A percentile compares a stretch with the other conserved stretches of the same genome.
Evolutionary conservation across 2,113 vertebrate genomes (phyloP).

Genomic region (Castor canadensis): DNA sequence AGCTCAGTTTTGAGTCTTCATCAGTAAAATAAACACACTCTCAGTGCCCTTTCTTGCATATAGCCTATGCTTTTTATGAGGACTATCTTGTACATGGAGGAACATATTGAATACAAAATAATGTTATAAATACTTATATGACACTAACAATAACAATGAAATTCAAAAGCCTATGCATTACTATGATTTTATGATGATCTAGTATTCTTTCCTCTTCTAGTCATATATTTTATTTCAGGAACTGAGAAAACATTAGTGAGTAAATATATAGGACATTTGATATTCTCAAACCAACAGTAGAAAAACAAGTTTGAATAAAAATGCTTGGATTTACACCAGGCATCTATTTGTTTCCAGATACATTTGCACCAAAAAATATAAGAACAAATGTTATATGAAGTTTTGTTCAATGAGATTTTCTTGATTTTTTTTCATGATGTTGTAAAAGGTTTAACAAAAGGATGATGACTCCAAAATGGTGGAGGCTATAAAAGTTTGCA

Average conservation of each 20-base stretch:
- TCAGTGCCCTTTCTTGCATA: not conserved
- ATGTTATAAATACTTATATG: not conserved
- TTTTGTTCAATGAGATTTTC: not conserved
- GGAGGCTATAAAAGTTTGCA: conserved; percentile 54
- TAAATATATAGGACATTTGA: not conserved
- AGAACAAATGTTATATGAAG: not conserved
- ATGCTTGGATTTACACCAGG: not conserved
- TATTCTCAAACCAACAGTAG: not conserved
- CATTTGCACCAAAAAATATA: not conserved
- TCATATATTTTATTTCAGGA: not conserved
- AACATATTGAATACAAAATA: not conserved
- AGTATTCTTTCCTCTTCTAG: not conserved
- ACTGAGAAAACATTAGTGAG: not conserved
- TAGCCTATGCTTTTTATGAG: not conserved
- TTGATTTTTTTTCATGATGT: not conserved
- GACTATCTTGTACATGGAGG: not conserved
- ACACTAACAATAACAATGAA: not conserved
- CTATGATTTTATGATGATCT: not conserved
- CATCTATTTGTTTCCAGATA: not conserved
- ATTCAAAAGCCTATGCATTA: not conserved
- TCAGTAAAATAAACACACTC: not conserved
- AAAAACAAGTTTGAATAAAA: not conserved
- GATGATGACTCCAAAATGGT: conserved; percentile 8
- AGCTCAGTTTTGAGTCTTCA: not conserved
- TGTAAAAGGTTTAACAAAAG: conserved; percentile 5